A percentile compares a stretch with the other conserved stretches of the same genome.
phyloP scores from a whole-genome alignment of 2,113 vertebrate species.

The Azemiops feae region DNA sequence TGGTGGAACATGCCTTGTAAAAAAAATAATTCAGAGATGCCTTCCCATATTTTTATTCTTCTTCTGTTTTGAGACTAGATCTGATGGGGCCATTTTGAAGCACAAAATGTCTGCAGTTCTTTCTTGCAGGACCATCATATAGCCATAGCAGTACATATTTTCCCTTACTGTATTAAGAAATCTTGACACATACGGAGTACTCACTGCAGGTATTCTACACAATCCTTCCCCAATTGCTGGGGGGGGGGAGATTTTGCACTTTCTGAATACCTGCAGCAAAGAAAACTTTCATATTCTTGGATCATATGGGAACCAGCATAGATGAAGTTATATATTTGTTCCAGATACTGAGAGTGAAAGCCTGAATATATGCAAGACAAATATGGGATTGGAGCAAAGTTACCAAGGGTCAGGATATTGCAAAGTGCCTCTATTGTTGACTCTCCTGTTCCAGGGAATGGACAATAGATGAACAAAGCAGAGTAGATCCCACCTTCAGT shows the following conservation, averaged over 20 bases:
- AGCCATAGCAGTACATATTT: not conserved
- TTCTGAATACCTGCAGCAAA: not conserved
- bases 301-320: not conserved
- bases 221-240: not conserved
- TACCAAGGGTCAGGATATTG: not conserved
- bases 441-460: not conserved
- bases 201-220: not conserved
- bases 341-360: not conserved
- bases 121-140: not conserved
- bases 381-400: not conserved
- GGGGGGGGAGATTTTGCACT: not conserved
- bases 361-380: not conserved
- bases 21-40: not conserved
- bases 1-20: not conserved
- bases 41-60: not conserved
- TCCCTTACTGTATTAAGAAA: not conserved
- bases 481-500: not conserved
- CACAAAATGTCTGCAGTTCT: not conserved
- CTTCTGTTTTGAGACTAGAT: not conserved
- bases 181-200: not conserved
- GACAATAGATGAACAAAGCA: not conserved
- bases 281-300: not conserved
- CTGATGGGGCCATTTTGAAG: not conserved
- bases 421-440: not conserved
- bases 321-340: not conserved